Evolutionary conservation across 1,140 invertebrate genomes (phyloP).

Genomic region (Drosophila busckii): DNA sequence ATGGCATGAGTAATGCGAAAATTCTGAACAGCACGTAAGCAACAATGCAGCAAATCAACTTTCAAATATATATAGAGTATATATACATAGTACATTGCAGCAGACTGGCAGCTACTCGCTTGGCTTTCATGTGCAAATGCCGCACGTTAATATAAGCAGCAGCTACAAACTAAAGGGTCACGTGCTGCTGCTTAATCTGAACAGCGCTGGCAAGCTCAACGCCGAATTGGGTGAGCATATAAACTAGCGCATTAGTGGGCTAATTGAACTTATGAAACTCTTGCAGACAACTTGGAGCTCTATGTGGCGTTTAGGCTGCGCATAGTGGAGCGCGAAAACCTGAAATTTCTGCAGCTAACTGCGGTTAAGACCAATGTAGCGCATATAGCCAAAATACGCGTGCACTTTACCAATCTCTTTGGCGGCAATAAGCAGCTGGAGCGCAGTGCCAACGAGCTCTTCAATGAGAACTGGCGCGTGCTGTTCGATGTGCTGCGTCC

Average conservation of each 20-base stretch:
- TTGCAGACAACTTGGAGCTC: conserved; percentile 33
- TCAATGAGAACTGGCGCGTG: conserved; percentile 64
- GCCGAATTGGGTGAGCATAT: conserved; percentile 14
- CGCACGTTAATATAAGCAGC: conserved; percentile 17
- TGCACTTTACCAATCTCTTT: conserved; percentile 41
- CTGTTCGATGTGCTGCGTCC: conserved; percentile 51
- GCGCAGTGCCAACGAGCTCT: conserved; percentile 50
- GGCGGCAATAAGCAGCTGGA: conserved; percentile 59
- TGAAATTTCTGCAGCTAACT: conserved; percentile 25
- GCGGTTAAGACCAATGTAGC: conserved; percentile 23
- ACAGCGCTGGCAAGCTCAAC: conserved; percentile 18
- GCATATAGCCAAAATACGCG: conserved; percentile 21
- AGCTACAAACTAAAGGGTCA: conserved; percentile 21
- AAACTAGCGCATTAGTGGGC: background rate
- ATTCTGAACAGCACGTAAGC: conserved; percentile 36
- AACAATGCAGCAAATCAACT: background rate
- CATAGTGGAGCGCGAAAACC: background rate
- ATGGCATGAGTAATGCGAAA: conserved; percentile 30
- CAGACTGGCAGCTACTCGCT: conserved; percentile 11
- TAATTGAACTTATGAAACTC: background rate
- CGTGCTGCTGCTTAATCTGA: conserved; percentile 22
- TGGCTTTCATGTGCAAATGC: conserved; percentile 27
- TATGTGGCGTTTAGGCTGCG: conserved; percentile 16
- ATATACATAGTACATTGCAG: background rate
- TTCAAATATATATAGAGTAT: background rate